Conservation (phyloP, 2,888 invertebrate genomes). For the Resseliella maxima region DNA sequence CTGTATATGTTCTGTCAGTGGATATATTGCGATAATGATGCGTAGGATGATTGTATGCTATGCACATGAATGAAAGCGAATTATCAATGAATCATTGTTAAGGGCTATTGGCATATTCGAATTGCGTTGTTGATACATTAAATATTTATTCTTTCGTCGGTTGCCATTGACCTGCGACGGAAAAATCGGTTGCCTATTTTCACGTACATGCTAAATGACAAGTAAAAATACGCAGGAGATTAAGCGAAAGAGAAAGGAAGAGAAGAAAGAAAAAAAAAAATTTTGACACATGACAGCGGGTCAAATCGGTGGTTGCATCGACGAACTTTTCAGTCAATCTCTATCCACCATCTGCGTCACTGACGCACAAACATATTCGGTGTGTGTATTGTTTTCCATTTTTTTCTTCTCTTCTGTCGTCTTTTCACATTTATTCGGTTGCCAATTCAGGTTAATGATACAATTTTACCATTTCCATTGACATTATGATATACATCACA, state of each 20-base stretch:
- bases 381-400: not conserved
- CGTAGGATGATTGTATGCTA: not conserved
- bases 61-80: not conserved
- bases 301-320: not conserved
- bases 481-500: not conserved
- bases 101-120: not conserved
- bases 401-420: not conserved
- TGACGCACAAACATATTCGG: not conserved
- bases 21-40: not conserved
- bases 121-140: not conserved
- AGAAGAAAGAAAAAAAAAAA: too few relatives aligned
- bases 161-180: not conserved
- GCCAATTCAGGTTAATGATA: not conserved
- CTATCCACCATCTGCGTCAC: not conserved
- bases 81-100: not conserved
- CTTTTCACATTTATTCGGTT: not conserved
- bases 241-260: too few relatives aligned
- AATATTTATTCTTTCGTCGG: not conserved
- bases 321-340: not conserved
- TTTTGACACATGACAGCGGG: too few relatives aligned
- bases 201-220: not conserved
- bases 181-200: not conserved
- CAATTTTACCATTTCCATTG: not conserved
- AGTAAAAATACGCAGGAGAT: too few relatives aligned
- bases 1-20: not conserved